Evolutionary conservation across 2,888 invertebrate species (phyloP).

Genomic region (Plemyria rubiginata): DNA sequence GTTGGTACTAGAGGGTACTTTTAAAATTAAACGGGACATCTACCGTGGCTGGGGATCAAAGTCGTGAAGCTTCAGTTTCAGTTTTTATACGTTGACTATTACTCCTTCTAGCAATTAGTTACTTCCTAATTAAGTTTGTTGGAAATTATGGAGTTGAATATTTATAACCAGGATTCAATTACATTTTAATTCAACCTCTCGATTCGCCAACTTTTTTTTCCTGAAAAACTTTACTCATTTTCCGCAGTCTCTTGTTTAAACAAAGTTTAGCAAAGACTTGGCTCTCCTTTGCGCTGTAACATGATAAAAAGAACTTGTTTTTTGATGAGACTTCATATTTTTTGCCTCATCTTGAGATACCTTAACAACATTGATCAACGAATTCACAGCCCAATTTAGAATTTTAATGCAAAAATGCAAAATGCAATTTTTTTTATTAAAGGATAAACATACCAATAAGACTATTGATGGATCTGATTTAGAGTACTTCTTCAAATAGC

Average conservation of each 20-base stretch:
- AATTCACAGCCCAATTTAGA: conserved; percentile 11
- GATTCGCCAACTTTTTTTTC: conserved; percentile 65
- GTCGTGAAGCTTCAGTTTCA: no score
- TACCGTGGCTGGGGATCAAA: no score
- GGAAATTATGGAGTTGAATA: conserved; percentile 49
- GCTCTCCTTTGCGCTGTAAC: conserved; percentile 66
- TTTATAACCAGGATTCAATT: conserved; percentile 59
- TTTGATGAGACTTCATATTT: conserved; percentile 57
- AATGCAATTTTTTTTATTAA: no score
- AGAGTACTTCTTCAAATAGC: no score
- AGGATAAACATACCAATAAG: no score
- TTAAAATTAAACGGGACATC: no score
- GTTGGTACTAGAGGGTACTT: no score
- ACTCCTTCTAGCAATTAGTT: conserved; percentile 19
- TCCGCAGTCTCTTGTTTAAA: conserved; percentile 73
- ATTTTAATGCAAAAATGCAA: no score
- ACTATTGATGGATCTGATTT: no score
- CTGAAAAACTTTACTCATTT: conserved; percentile 78
- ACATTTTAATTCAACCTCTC: conserved; percentile 65
- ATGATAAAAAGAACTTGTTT: conserved; percentile 66
- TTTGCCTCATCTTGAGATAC: conserved; percentile 9
- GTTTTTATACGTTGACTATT: not conserved
- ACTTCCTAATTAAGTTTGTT: conserved; percentile 14
- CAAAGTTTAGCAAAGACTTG: conserved; percentile 66
- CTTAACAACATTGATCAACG: conserved; percentile 4